These are phyloP conservation scores for Corvus moneduloides DNA, from an alignment of 2,113 vertebrate species.

Conservation along the genomic window DNA sequence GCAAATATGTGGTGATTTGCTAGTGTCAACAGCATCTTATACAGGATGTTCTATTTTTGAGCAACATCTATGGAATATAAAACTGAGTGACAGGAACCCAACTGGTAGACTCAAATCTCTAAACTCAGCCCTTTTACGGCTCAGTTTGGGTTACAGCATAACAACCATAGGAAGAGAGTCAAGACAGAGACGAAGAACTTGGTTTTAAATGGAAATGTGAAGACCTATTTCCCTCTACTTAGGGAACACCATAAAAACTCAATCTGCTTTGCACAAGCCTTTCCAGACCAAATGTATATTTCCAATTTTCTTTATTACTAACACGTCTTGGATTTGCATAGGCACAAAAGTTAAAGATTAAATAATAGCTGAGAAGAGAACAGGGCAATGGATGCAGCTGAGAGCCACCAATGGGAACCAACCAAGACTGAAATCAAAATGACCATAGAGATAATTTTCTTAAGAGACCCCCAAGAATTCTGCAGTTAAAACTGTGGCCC, in stretches of 20 bases:
- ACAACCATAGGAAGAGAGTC: background rate
- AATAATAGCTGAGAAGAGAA: background rate
- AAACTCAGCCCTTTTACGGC: background rate
- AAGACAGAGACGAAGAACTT: background rate
- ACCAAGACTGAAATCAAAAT: background rate
- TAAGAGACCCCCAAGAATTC: background rate
- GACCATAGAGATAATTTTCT: background rate
- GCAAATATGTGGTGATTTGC: background rate
- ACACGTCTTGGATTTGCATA: background rate
- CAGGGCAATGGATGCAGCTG: background rate
- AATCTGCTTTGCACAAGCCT: background rate
- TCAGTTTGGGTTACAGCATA: background rate
- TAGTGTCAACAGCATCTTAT: background rate
- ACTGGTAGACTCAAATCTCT: background rate
- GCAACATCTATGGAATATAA: background rate
- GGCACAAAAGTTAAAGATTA: background rate
- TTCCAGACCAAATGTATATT: background rate
- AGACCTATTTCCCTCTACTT: background rate
- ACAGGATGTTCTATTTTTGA: background rate
- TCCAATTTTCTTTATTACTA: background rate
- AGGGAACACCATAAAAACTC: background rate
- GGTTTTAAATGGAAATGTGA: background rate
- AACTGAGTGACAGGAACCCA: background rate
- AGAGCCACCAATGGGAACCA: background rate
- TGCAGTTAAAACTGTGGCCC: background rate